phyloP scores from a whole-genome alignment of 2,797 vertebrate genomes.

The Psittacula derbiana region DNA sequence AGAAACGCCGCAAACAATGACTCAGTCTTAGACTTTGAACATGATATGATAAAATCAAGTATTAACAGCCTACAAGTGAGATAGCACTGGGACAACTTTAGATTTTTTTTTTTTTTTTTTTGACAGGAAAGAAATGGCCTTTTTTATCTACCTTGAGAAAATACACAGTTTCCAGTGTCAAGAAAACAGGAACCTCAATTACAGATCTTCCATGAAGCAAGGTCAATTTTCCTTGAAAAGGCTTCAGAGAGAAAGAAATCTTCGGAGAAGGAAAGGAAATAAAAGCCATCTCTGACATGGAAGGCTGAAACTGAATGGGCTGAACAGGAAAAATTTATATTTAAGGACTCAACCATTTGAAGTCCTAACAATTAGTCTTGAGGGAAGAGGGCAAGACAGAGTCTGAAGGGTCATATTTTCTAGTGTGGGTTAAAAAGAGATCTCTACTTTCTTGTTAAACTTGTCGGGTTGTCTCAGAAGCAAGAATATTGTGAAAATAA shows the following conservation, averaged over 20 bases:
- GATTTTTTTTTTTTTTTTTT: neutral
- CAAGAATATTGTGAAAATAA: neutral
- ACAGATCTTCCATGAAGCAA: neutral
- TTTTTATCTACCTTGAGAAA: neutral
- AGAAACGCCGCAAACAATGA: neutral
- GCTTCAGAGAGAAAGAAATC: neutral
- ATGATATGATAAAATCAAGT: neutral
- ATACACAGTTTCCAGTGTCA: neutral
- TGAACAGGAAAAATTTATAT: neutral
- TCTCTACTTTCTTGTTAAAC: neutral
- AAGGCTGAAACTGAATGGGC: neutral
- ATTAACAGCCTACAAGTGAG: neutral
- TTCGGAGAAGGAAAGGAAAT: neutral
- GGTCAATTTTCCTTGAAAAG: neutral
- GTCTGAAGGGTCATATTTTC: neutral
- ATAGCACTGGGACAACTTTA: neutral
- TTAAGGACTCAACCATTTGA: neutral
- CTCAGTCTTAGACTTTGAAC: neutral
- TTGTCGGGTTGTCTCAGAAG: neutral
- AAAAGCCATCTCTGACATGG: neutral
- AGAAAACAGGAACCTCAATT: neutral
- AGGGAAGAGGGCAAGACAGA: neutral
- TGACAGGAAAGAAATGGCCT: neutral
- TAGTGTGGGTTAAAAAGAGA: neutral
- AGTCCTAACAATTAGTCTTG: neutral